Evolutionary conservation across 2,113 vertebrate genomes (phyloP).

Genomic region (Xenus cinereus): DNA sequence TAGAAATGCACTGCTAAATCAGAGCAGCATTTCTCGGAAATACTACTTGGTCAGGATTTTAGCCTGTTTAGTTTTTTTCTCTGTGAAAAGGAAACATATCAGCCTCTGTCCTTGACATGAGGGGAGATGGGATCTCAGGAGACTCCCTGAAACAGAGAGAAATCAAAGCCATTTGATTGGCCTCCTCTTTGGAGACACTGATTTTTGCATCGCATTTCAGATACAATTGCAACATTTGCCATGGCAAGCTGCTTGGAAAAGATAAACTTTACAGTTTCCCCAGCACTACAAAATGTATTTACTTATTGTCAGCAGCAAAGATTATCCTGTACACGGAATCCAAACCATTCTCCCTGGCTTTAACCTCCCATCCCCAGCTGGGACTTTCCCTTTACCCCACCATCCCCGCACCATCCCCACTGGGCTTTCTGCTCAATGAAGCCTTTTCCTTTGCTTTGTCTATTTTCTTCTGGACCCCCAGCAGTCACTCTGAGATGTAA

Average conservation of each 20-base stretch:
- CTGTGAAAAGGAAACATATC: not conserved
- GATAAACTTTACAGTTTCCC: not conserved
- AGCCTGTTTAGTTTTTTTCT: not conserved
- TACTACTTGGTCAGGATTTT: not conserved
- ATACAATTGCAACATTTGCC: slow-evolving; percentile 50
- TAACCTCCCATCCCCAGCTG: not conserved
- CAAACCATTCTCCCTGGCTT: not conserved
- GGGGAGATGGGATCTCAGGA: not conserved
- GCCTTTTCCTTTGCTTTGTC: not conserved
- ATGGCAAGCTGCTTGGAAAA: not conserved
- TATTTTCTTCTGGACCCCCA: not conserved
- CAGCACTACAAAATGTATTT: not conserved
- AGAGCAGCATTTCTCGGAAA: not conserved
- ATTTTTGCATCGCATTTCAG: not conserved
- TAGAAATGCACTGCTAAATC: not conserved
- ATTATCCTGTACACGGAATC: not conserved
- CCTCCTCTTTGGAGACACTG: not conserved
- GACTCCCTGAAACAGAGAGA: not conserved
- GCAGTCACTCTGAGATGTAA: not conserved
- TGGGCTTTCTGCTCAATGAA: not conserved
- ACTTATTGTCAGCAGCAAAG: not conserved
- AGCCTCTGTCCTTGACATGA: slow-evolving; percentile 27
- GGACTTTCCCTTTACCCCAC: not conserved
- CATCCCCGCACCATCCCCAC: not conserved
- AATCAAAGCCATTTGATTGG: not conserved